Percentiles rank a stretch among this genome's conserved stretches.
phyloP scores from a whole-genome alignment of 2,888 invertebrate genomes.

The Leistus spinibarbis region DNA sequence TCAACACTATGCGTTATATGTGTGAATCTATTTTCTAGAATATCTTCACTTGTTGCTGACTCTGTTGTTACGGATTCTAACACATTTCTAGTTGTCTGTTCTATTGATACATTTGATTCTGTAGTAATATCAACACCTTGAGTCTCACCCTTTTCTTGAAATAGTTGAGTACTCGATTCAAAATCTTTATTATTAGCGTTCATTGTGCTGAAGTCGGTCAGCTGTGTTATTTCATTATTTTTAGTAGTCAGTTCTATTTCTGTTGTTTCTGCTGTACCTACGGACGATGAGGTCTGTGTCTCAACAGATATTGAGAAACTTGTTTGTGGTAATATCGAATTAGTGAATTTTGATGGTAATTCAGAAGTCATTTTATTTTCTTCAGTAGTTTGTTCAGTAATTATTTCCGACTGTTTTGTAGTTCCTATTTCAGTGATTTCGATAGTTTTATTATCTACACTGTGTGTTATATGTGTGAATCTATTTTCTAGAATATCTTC shows the following conservation, averaged over 20 bases:
- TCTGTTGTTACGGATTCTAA: too few species aligned
- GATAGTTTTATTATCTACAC: too few species aligned
- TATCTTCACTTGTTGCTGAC: too few species aligned
- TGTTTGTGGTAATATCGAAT: background rate
- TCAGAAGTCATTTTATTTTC: slow-evolving; percentile 26
- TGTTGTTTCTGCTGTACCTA: background rate
- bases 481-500: slow-evolving; percentile 4
- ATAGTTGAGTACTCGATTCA: background rate
- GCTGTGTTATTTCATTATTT: background rate
- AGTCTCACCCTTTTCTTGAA: background rate
- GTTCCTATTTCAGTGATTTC: too few species aligned
- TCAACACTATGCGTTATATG: too few species aligned
- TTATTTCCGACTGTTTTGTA: too few species aligned
- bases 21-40: too few species aligned
- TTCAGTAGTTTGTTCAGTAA: slow-evolving; percentile 24
- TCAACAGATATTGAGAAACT: background rate
- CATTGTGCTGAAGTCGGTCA: background rate
- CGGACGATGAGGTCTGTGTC: background rate
- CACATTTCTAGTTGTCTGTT: too few species aligned
- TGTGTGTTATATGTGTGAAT: too few species aligned
- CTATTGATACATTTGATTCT: too few species aligned
- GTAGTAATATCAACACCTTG: background rate
- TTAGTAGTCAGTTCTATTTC: background rate
- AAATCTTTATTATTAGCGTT: background rate
- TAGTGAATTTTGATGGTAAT: background rate